Conservation (phyloP, 1,140 invertebrate species). For the Leptinotarsa defecta region DNA sequence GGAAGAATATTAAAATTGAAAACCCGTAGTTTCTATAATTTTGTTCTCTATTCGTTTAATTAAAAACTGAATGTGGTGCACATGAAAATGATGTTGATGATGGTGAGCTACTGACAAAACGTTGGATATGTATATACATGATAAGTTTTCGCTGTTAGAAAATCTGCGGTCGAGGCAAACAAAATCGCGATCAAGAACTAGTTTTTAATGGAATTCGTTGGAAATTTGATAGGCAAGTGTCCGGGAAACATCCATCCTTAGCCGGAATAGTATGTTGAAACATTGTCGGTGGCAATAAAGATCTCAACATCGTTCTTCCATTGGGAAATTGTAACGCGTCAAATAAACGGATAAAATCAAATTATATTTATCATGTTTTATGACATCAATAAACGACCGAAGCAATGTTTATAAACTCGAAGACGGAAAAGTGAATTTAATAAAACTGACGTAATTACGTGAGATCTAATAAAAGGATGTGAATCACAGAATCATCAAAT, state of each 20-base stretch:
- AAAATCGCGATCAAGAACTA: no score
- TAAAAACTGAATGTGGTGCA: no score
- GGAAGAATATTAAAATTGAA: no score
- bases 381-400: constrained; percentile 36
- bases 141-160: no score
- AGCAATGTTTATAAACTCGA: constrained; percentile 23
- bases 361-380: constrained; percentile 49
- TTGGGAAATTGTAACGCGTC: background rate
- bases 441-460: constrained; percentile 42
- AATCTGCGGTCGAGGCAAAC: no score
- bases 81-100: no score
- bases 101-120: no score
- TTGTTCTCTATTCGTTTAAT: no score
- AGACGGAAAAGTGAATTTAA: constrained; percentile 28
- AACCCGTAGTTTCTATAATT: no score
- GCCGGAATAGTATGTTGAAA: background rate
- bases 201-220: no score
- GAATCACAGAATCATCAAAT: constrained; percentile 50
- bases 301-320: constrained; percentile 6
- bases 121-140: no score
- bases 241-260: background rate
- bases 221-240: no score
- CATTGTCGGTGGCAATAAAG: constrained; percentile 11
- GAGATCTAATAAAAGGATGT: constrained; percentile 46
- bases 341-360: constrained; percentile 47